Conservation (phyloP, 2,888 invertebrate genomes). For the Linyphia triangularis region DNA sequence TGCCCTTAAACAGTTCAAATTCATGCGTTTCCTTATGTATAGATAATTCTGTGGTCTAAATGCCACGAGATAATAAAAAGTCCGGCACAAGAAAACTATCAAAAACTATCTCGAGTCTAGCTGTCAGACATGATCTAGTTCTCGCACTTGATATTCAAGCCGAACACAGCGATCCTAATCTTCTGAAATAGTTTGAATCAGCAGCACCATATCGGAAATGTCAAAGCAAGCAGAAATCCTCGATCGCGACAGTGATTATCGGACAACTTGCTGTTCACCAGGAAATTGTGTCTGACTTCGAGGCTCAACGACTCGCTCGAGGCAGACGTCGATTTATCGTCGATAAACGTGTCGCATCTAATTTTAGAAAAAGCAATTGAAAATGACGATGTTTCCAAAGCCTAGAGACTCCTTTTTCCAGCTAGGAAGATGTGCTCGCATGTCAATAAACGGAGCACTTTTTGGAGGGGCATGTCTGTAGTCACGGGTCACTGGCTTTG, state of each 20-base stretch:
- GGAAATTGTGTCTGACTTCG: constrained; percentile 11
- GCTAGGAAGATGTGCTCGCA: constrained; percentile 41
- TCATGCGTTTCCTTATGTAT: too few relatives aligned
- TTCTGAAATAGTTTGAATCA: not conserved
- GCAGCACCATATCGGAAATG: not conserved
- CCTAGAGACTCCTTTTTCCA: constrained; percentile 20
- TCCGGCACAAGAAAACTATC: too few relatives aligned
- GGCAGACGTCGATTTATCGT: constrained; percentile 52
- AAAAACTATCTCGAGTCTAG: too few relatives aligned
- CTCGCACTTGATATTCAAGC: not conserved
- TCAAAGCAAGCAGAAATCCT: constrained; percentile 8
- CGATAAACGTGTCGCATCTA: constrained; percentile 21
- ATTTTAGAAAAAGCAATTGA: constrained; percentile 41
- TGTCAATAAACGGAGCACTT: constrained; percentile 71
- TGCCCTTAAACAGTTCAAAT: too few relatives aligned
- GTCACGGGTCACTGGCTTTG: constrained; percentile 71
- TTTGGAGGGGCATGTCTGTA: constrained; percentile 39
- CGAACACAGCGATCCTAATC: not conserved
- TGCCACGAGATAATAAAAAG: too few relatives aligned
- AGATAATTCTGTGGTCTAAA: too few relatives aligned
- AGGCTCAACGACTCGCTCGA: constrained; percentile 10
- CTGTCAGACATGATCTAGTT: not conserved
- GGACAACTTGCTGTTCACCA: constrained; percentile 33
- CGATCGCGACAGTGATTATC: constrained; percentile 9
- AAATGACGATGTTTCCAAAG: constrained; percentile 6